Percentiles rank a stretch among this genome's conserved stretches.
phyloP scores from a whole-genome alignment of 1,140 invertebrate genomes.

The Drosophila teissieri region DNA sequence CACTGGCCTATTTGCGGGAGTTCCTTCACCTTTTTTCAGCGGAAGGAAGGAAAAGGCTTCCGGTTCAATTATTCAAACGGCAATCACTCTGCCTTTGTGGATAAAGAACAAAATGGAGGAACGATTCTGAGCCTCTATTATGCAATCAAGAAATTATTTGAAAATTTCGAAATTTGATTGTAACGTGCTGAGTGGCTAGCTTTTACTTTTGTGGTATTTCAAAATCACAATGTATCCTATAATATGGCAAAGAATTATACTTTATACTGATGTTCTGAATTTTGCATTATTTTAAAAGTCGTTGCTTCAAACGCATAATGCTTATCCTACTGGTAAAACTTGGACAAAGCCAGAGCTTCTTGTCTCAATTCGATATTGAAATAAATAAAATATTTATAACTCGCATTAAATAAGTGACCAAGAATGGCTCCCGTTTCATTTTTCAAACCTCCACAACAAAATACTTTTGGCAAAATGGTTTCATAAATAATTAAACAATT shows the following conservation, averaged over 20 bases:
- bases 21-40: slow-evolving; percentile 29
- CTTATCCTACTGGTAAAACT: not conserved
- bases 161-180: not conserved
- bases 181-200: not conserved
- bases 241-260: no score
- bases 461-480: slow-evolving; percentile 5
- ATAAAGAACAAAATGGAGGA: not conserved
- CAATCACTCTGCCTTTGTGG: slow-evolving; percentile 23
- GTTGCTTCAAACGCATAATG: no score
- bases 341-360: no score
- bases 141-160: slow-evolving; percentile 10
- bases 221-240: no score
- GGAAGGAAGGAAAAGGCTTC: not conserved
- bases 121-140: not conserved
- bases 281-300: no score
- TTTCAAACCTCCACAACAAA: not conserved
- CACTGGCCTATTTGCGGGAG: not conserved
- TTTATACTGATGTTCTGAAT: no score
- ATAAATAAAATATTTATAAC: not conserved
- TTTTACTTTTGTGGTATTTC: not conserved
- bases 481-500: slow-evolving; percentile 6
- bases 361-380: no score
- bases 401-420: not conserved
- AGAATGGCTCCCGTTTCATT: not conserved
- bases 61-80: slow-evolving; percentile 37